Evolutionary conservation across 2,113 vertebrate genomes (phyloP), one percentile per base, ranked within the genome.

Genomic region (Melanocharis versteri): DNA sequence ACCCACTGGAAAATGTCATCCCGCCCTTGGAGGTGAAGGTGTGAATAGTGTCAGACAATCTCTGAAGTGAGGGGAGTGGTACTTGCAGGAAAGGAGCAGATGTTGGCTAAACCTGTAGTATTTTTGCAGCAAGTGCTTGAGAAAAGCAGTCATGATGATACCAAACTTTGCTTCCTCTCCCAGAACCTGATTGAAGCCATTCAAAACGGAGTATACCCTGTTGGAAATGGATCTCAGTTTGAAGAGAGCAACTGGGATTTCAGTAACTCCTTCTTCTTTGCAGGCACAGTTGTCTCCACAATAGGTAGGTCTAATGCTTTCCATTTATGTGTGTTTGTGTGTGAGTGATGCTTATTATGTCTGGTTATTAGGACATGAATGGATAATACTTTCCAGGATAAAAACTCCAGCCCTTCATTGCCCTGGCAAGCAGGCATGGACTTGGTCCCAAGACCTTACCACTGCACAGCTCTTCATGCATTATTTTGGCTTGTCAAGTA

Each of bases 221-320:
- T 90, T 58, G 88, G 71, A 92, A 97, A 97, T 58, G 58, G 61
- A 65, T 93, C 94, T 33, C 60, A 77, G 48, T 44, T 58, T 31
- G 72, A 89, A 65, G 90, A 92, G 51, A 96, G 93, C 83, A 98
- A 96, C 87, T 98, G 97, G 97, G 96, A 97, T 94, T 97, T 98
- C 78, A 95, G 95, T 76, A 97, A 97, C 30, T 96, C 97, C 66
- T 98, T 98, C 87, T 96, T 96, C 85, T 98, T 98, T 94, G 97
- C 97, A 86, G 96, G 95, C 71, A 96, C 97, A 0, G 96, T 97
- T 35, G 96, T 98, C 58, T 97, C 96, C 54, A 98, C 98, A 60
- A 97, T 98, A 93, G 98, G 97, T 98, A 72, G 66, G 94, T 71
- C n/a, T 75, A 31, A 23, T 80, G n/a, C 21, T 89, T 93, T 75